Percentiles rank a stretch among this genome's conserved stretches.
These are phyloP conservation scores for Cairina moschata DNA, from an alignment of 2,113 vertebrate species.

Conservation along the genomic window DNA sequence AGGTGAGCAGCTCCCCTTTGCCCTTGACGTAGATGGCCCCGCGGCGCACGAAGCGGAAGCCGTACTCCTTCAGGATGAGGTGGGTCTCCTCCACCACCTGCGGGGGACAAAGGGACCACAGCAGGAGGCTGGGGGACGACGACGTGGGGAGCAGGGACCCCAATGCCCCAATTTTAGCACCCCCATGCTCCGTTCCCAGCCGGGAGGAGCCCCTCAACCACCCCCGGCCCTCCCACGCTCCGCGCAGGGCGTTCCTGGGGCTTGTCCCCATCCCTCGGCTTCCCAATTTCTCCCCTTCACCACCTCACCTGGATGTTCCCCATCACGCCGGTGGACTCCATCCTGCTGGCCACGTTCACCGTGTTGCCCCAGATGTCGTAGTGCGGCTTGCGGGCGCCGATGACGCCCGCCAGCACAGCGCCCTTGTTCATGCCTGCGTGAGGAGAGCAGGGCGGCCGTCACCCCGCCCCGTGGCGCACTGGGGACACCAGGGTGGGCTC, in stretches of 20 bases:
- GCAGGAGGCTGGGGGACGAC: background rate
- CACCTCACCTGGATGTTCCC: slow-evolving; percentile 89
- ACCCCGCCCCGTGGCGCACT: fast-evolving
- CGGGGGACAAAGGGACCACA: background rate
- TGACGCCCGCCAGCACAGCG: slow-evolving; percentile 91
- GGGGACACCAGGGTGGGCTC: background rate
- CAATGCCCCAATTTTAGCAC: background rate
- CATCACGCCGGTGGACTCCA: slow-evolving; percentile 97
- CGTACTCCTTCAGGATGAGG: slow-evolving; percentile 89
- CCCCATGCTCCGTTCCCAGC: background rate
- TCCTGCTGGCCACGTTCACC: slow-evolving; percentile 96
- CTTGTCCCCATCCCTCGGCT: fast-evolving
- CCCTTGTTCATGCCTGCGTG: slow-evolving; percentile 92
- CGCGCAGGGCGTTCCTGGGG: background rate
- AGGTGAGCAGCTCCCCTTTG: slow-evolving; percentile 94
- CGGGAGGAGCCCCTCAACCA: background rate
- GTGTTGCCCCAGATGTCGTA: slow-evolving; percentile 99
- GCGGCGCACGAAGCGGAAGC: slow-evolving; percentile 92
- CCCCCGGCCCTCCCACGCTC: background rate
- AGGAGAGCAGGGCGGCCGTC: fast-evolving
- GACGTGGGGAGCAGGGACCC: fast-evolving
- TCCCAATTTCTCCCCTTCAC: fast-evolving
- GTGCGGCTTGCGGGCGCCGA: slow-evolving; percentile 94
- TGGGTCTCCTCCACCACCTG: slow-evolving; percentile 97
- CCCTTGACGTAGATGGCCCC: slow-evolving; percentile 95